Evolutionary conservation across 2,113 vertebrate species (phyloP).

Genomic region (Strix uralensis): DNA sequence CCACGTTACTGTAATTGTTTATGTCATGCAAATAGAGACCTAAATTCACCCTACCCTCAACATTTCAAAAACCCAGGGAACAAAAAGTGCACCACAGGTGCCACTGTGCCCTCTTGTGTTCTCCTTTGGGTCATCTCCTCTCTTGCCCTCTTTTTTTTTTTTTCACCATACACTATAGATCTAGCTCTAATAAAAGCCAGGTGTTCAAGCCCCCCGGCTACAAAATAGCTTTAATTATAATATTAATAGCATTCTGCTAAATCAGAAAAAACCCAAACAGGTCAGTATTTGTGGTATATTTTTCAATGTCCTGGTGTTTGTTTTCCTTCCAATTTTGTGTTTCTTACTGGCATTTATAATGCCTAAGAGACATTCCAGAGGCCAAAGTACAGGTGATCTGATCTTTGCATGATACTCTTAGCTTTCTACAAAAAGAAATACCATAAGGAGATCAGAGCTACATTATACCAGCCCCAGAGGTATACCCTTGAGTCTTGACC

Average conservation of each 20-base stretch:
- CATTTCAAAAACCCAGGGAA: not conserved
- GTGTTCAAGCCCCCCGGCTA: slow-evolving; percentile 9
- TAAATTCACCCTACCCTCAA: not conserved
- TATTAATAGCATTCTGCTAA: slow-evolving; percentile 55
- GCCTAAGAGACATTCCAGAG: slow-evolving; percentile 53
- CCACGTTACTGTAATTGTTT: not conserved
- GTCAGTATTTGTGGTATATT: slow-evolving; percentile 47
- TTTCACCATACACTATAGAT: not conserved
- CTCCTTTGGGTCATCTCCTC: slow-evolving; percentile 1
- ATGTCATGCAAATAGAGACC: not conserved
- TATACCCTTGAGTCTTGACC: slow-evolving; percentile 25
- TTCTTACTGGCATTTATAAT: slow-evolving; percentile 50
- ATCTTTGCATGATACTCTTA: slow-evolving; percentile 23
- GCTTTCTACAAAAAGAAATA: slow-evolving; percentile 40
- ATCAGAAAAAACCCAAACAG: not conserved
- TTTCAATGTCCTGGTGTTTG: slow-evolving; percentile 32
- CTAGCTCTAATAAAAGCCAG: slow-evolving; percentile 44
- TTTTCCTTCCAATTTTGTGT: slow-evolving; percentile 41
- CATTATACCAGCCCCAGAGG: slow-evolving; percentile 12
- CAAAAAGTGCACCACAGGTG: slow-evolving; percentile 31
- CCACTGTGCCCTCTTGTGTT: slow-evolving; percentile 65
- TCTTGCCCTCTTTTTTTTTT: not conserved
- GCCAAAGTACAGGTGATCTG: slow-evolving; percentile 13
- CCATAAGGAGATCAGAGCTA: slow-evolving; percentile 6
- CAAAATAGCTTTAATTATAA: slow-evolving; percentile 47